These are phyloP conservation scores for Ormyrus nitidulus DNA, from an alignment of 2,888 invertebrate genomes.

Conservation along the genomic window DNA sequence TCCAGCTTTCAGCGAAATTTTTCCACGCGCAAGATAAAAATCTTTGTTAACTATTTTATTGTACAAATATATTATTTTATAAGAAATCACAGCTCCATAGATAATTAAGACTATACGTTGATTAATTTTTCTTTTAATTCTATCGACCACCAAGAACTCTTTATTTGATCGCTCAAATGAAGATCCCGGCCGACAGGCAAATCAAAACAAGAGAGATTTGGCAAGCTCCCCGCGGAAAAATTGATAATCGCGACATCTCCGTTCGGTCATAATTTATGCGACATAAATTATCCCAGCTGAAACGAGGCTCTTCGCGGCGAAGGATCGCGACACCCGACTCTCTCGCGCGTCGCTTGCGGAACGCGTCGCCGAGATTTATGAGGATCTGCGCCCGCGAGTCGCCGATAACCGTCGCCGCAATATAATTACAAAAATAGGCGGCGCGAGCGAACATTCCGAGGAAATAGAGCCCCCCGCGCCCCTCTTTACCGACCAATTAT, in stretches of 20 bases:
- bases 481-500: constrained; percentile 33
- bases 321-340: not conserved
- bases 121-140: too few relatives aligned
- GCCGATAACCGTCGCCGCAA: constrained; percentile 22
- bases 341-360: constrained; percentile 12
- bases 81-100: too few relatives aligned
- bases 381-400: not conserved
- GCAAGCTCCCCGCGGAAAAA: not conserved
- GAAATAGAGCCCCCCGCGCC: constrained; percentile 21
- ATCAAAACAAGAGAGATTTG: too few relatives aligned
- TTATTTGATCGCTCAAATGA: too few relatives aligned
- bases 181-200: too few relatives aligned
- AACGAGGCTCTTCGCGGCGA: not conserved
- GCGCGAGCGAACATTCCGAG: constrained; percentile 17
- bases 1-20: too few relatives aligned
- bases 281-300: constrained; percentile 29
- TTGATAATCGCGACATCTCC: not conserved
- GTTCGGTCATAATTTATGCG: constrained; percentile 22
- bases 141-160: too few relatives aligned
- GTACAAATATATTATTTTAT: too few relatives aligned
- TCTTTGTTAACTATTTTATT: too few relatives aligned
- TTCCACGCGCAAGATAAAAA: too few relatives aligned
- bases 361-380: constrained; percentile 33
- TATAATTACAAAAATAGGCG: constrained; percentile 37
- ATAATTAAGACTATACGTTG: too few relatives aligned